Evolutionary conservation across 2,797 vertebrate genomes (phyloP).

Genomic region (Masticophis lateralis): DNA sequence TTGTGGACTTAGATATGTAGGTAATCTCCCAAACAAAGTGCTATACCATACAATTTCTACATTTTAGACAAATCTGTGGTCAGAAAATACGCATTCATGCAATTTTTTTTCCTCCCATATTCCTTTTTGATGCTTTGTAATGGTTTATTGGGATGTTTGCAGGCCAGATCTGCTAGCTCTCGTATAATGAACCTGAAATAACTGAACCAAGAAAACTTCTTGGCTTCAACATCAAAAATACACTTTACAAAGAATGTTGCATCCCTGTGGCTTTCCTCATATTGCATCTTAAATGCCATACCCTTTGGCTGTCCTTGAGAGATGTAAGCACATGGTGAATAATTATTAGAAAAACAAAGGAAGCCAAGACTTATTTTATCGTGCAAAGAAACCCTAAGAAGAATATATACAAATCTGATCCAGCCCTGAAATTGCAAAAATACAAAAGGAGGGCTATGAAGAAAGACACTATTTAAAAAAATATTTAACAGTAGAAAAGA

Average conservation of each 20-base stretch:
- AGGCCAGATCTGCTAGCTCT: background rate
- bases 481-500: background rate
- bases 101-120: background rate
- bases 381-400: background rate
- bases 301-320: slow-evolving; percentile 54
- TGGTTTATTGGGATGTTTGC: background rate
- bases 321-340: slow-evolving; percentile 37
- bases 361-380: background rate
- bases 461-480: background rate
- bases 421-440: background rate
- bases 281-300: slow-evolving; percentile 51
- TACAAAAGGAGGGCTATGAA: background rate
- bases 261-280: slow-evolving; percentile 19
- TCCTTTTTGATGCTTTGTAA: background rate
- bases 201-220: slow-evolving; percentile 19
- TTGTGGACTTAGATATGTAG: background rate
- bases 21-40: background rate
- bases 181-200: slow-evolving; percentile 49
- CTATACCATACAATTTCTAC: background rate
- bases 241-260: slow-evolving; percentile 4
- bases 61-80: background rate
- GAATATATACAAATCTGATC: background rate
- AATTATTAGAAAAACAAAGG: background rate
- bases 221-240: slow-evolving; percentile 50
- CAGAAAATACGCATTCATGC: background rate